phyloP scores from a whole-genome alignment of 2,113 vertebrate genomes.

The Fregetta grallaria region DNA sequence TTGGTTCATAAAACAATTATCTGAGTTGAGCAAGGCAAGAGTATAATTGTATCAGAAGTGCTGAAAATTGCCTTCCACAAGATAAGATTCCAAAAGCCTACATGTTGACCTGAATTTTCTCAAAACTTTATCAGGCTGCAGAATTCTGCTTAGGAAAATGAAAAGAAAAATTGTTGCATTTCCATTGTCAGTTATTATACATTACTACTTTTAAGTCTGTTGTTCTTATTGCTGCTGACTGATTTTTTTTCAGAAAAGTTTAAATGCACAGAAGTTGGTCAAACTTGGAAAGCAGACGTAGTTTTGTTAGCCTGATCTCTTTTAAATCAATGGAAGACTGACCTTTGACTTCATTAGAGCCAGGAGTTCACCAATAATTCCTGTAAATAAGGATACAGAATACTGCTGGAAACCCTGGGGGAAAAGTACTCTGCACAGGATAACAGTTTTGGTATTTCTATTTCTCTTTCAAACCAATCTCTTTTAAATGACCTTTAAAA shows the following conservation, averaged over 20 bases:
- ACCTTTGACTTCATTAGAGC: neutral
- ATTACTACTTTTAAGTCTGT: neutral
- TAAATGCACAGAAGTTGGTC: neutral
- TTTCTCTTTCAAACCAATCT: neutral
- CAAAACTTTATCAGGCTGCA: neutral
- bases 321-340: neutral
- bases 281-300: neutral
- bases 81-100: neutral
- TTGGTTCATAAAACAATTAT: neutral
- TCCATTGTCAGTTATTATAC: accelerated
- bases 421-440: neutral
- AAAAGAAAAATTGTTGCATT: neutral
- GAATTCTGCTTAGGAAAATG: neutral
- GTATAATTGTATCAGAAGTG: neutral
- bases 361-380: neutral
- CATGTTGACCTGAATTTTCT: neutral
- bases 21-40: neutral
- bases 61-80: neutral
- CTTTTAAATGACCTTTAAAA: neutral
- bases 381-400: neutral
- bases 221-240: neutral
- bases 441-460: neutral
- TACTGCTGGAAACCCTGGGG: neutral
- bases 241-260: neutral
- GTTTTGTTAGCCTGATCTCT: neutral